Conservation (phyloP, 2,113 vertebrate species). For the Megalops atlanticus region DNA sequence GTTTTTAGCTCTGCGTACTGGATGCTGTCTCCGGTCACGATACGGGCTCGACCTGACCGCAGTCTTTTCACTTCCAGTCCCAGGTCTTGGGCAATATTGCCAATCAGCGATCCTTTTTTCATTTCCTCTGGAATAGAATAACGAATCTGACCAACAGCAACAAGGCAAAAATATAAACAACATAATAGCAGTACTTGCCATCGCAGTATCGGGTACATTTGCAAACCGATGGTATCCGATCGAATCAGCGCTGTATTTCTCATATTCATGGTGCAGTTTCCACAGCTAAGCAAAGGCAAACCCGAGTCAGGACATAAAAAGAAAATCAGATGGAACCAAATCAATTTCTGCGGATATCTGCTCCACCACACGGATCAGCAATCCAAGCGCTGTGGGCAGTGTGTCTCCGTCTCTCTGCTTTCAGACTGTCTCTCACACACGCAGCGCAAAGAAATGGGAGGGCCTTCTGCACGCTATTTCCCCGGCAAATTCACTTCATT, state of each 20-base stretch:
- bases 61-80: slow-evolving; percentile 67
- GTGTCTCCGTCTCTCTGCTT: neutral
- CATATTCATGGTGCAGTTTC: neutral
- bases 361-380: neutral
- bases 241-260: neutral
- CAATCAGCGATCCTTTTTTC: slow-evolving; percentile 66
- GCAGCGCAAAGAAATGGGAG: neutral
- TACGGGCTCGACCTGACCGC: slow-evolving; percentile 63
- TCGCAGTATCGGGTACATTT: neutral
- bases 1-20: slow-evolving; percentile 58
- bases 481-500: neutral
- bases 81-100: slow-evolving; percentile 73
- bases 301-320: neutral
- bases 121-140: slow-evolving; percentile 77
- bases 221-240: neutral
- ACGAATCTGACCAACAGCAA: slow-evolving; percentile 54
- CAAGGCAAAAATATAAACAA: neutral
- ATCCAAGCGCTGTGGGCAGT: neutral
- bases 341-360: neutral
- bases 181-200: slow-evolving; percentile 18
- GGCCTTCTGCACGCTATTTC: neutral
- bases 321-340: slow-evolving; percentile 36
- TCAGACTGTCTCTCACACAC: neutral
- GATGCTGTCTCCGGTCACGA: slow-evolving; percentile 60
- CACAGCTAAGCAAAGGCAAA: neutral